Base-by-base conservation (phyloP, 2,888 invertebrate species). In the Gastracanthus pulcherrimus region DNA sequence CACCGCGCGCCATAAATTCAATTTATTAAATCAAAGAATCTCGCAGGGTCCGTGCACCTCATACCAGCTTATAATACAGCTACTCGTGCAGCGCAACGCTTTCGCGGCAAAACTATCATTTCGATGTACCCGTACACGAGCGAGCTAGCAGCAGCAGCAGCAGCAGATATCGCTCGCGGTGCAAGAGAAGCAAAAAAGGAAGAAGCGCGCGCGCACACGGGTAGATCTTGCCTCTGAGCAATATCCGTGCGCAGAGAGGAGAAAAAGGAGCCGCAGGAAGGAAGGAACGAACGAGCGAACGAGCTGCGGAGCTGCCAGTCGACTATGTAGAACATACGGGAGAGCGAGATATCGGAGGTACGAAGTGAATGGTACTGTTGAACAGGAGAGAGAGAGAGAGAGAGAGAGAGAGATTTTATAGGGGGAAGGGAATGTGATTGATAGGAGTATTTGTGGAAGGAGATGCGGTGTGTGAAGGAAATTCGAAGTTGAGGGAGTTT, bases 1-100 rank as follows among this genome's bases (percentile, higher is more conserved):
- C 29, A 23, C 13, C 62, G 0, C 29, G 13, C 16, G 31, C 34
- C 72, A 58, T 80, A 80, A 80, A 80, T 76, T 80, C 76, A 71
- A 64, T 64, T 80, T 80, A 75, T 80, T 76, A 76, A 76, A 80
- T 64, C 76, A 41, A 29, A 41, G 19, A 29, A 76, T 38, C 51
- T 64, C 64, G n/a, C 23, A 3, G n/a, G 34, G 26, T 29, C 36
- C 38, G 23, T 26, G 41, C 34, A 34, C 51, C 7, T 29, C 19
- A 26, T 13, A 11, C n/a, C n/a, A n/a, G n/a, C n/a, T n/a, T n/a
- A n/a, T n/a, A n/a, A n/a, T n/a, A n/a, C n/a, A 26, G 58, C 58
- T 36, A 60, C 29, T n/a, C 41, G 23, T 29, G 19, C 34, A 48
- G 64, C 76, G 38, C 38, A 19, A 34, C 76, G 55, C 19, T 41